phyloP scores from a whole-genome alignment of 2,797 vertebrate genomes.

The Coendou prehensilis region DNA sequence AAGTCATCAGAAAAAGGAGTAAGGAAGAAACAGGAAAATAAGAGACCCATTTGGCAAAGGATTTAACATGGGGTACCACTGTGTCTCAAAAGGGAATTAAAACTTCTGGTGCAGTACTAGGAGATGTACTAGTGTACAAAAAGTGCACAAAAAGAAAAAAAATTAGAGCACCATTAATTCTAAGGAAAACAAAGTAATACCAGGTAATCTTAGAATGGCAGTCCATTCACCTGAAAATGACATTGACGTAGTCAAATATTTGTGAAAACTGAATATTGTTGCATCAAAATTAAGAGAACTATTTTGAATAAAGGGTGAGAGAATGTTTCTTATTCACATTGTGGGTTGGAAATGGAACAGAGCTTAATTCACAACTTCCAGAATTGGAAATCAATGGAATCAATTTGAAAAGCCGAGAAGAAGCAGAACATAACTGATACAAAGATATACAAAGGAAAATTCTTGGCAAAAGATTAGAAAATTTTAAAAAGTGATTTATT shows the following conservation, averaged over 20 bases:
- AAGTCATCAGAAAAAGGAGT: accelerated
- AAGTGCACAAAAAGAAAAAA: not conserved
- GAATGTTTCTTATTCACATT: not conserved
- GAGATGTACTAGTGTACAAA: not conserved
- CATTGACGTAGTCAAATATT: accelerated
- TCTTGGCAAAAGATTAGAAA: not conserved
- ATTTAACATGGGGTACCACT: not conserved
- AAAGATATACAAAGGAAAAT: not conserved
- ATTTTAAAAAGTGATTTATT: not conserved
- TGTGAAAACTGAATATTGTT: not conserved
- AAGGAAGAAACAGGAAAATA: not conserved
- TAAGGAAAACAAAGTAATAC: not conserved
- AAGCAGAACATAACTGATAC: not conserved
- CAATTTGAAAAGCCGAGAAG: not conserved
- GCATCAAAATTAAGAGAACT: not conserved
- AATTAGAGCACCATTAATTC: not conserved
- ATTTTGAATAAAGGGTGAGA: not conserved
- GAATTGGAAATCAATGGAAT: not conserved
- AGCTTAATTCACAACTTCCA: not conserved
- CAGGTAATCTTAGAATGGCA: not conserved
- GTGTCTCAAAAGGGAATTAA: not conserved
- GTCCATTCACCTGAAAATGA: not conserved
- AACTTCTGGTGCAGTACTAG: not conserved
- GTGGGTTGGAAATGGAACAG: not conserved
- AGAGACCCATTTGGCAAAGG: not conserved